Evolutionary conservation across 2,888 invertebrate species (phyloP), one percentile per base, ranked within the genome.

Genomic region (Athalia rosae): DNA sequence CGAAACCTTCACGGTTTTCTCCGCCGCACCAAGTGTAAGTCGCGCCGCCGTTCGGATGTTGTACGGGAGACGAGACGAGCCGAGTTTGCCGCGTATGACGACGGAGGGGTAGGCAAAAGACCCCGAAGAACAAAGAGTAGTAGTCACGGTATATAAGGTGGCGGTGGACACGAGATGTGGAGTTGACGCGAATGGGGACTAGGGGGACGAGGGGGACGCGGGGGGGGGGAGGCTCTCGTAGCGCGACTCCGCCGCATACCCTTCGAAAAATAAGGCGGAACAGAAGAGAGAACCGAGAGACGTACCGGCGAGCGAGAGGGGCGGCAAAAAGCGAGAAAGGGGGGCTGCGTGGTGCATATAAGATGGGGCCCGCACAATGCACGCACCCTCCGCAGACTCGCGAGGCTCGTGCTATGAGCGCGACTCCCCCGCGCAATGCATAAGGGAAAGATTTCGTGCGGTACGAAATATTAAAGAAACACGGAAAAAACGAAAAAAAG

Each of bases 351-450:
- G 88, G 87, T 88, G 89, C 89, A 89, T 89, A 89, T 89, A 89
- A 89, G 89, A 89, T 89, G 89, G 88, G 86, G 84, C 84, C 85
- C 85, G 87, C 86, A 88, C 89, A 89, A 89, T 89, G 88, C 74
- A 87, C 86, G 87, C 88, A 88, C 88, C 88, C 88, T 85, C 87
- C 64, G 64, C 84, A 83, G 86, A 88, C 89, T 89, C 87, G 85
- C 89, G 87, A 8, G 9, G 84, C 87, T 87, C 86, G n/a, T 43
- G 58, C 71, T 88, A n/a, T 88, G 88, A 88, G 88, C 87, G 88
- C 87, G 85, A 81, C 84, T 47, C n/a, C 9, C 58, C n/a, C 41
- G 41, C 53, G 80, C 78, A 79, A 79, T 79, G 76, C 71, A 81
- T 82, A 83, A 84, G 86, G 87, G 86, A 85, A 86, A 87, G 86